phyloP scores from a whole-genome alignment of 2,113 vertebrate species.

The Penelope pileata region DNA sequence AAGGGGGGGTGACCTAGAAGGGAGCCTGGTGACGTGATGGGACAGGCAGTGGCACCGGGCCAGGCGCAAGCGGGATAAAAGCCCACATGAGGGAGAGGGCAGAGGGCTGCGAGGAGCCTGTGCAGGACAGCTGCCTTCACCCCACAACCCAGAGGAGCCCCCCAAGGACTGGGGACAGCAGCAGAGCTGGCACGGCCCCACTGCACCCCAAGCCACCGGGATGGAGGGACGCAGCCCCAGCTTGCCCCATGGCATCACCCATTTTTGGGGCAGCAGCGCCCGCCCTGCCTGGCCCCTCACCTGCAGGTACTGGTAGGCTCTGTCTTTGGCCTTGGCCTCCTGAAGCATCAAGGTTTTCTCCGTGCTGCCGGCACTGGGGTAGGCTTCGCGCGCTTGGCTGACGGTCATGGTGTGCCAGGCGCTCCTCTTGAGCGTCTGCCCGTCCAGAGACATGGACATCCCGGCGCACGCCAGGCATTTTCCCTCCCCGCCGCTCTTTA shows the following conservation, averaged over 20 bases:
- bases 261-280: background rate
- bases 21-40: background rate
- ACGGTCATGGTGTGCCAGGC: slow-evolving; percentile 99
- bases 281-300: slow-evolving; percentile 70
- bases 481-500: slow-evolving; percentile 85
- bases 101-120: background rate
- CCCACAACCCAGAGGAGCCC: background rate
- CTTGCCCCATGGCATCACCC: rapidly evolving
- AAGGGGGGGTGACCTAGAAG: slow-evolving; percentile 49
- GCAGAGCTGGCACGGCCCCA: background rate
- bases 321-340: slow-evolving; percentile 92
- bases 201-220: rapidly evolving
- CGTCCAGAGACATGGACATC: slow-evolving; percentile 89
- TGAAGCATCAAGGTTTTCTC: slow-evolving; percentile 92
- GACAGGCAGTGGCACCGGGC: background rate
- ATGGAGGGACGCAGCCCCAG: background rate
- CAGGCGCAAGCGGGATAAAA: slow-evolving; percentile 9
- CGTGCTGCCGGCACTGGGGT: slow-evolving; percentile 83
- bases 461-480: slow-evolving; percentile 95
- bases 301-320: slow-evolving; percentile 96
- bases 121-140: background rate
- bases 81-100: background rate
- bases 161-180: background rate
- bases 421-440: slow-evolving; percentile 93
- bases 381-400: slow-evolving; percentile 95